Evolutionary conservation across 2,797 vertebrate genomes (phyloP), one percentile per base, ranked within the genome.

Genomic region (Phrynocephalus guinanensis): DNA sequence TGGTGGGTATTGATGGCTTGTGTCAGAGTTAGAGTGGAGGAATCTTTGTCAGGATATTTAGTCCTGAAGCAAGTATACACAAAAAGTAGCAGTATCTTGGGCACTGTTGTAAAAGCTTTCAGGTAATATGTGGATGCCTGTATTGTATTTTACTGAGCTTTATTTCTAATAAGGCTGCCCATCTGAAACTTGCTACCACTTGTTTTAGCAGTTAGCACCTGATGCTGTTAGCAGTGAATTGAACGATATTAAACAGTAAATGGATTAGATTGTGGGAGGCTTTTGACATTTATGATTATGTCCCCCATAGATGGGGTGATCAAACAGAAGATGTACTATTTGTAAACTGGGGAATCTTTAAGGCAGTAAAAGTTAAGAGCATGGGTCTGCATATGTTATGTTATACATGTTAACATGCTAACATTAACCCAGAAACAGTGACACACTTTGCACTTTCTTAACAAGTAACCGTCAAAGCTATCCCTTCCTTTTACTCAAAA

Each of bases 401-500:
- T 26, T 11, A 26, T 76, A 76, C 38, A 38, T 13, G 7, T 63
- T 56, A 38, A 15, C 20, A 72, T 78, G 16, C 48, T 79, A 30
- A 13, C 38, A 48, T 44, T 79, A 63, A 83, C 44, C 24, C 30
- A 82, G 33, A 13, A 78, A 3, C 30, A 78, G 3, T 83, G 52
- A 72, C 26, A 76, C n/a, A n/a, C 9, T 63, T 84, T 79, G 11
- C 75, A 72, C 26, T 63, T 83, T 13, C 79, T 79, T 66, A n/a
- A 22, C 20, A 63, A 52, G 33, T 79, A 60, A 80, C 75, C 20
- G 33, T 84, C n/a, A 84, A 56, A 81, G 6, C 9, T 77, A 18
- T 22, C 16, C 5, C 68, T 77, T 52, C 33, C 15, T 87, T 82
- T 79, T 75, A 75, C 76, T 26, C 60, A 85, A 89, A 87, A n/a